Conservation (phyloP, 2,797 vertebrate genomes). For the Tragopan temminckii region DNA sequence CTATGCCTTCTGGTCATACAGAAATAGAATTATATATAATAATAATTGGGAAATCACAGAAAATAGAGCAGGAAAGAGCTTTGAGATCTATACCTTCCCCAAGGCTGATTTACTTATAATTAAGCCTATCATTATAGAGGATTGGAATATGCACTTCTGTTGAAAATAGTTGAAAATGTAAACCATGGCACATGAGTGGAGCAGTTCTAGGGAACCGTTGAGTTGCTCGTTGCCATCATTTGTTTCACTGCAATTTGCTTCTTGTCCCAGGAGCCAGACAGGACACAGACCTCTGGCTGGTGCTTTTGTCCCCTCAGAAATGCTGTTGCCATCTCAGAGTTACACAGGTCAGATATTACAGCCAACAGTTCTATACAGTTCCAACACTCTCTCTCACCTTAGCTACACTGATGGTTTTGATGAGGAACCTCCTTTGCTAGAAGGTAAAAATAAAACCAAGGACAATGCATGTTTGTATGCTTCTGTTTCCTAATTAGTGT, state of each 20-base stretch:
- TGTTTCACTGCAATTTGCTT: background rate
- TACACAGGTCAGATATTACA: conserved; percentile 77
- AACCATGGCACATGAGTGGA: rapidly evolving
- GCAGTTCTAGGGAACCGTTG: background rate
- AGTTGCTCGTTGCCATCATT: background rate
- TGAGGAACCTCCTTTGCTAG: conserved; percentile 84
- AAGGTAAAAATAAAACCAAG: conserved; percentile 76
- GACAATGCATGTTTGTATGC: rapidly evolving
- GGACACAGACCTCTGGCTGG: background rate
- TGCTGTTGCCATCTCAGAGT: conserved; percentile 1
- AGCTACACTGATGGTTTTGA: conserved; percentile 68
- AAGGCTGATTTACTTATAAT: background rate
- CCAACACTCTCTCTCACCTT: conserved; percentile 17
- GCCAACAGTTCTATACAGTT: background rate
- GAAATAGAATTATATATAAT: background rate
- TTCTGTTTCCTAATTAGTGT: background rate
- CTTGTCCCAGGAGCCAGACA: conserved; percentile 44
- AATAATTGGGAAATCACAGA: background rate
- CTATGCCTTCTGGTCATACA: background rate
- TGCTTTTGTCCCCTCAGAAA: conserved; percentile 43
- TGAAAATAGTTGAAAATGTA: background rate
- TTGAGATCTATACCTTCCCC: background rate
- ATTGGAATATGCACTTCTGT: rapidly evolving
- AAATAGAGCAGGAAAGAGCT: background rate
- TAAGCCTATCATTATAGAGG: background rate